A percentile compares a stretch with the other conserved stretches of the same genome.
Evolutionary conservation across 2,113 vertebrate genomes (phyloP).

Genomic region (Esox niger): DNA sequence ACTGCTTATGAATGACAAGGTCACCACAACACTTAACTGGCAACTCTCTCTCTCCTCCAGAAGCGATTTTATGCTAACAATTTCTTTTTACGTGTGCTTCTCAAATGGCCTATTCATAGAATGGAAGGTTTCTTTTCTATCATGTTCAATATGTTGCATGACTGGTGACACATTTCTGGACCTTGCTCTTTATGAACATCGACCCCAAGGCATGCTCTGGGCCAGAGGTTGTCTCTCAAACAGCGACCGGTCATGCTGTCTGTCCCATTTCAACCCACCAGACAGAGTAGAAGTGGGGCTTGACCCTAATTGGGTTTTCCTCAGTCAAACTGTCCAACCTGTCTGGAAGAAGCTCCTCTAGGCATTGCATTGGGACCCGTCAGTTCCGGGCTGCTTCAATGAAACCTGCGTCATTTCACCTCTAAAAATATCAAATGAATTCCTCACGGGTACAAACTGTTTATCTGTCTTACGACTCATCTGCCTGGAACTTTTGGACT

Average conservation of each 20-base stretch:
- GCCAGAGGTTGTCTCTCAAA: slow-evolving; percentile 57
- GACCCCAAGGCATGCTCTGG: slow-evolving; percentile 69
- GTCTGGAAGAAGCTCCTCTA: too few relatives aligned
- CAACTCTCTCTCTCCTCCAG: slow-evolving; percentile 50
- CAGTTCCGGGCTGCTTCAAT: neutral
- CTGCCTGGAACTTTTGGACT: neutral
- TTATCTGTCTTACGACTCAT: neutral
- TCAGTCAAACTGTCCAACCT: neutral
- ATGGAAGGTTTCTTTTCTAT: slow-evolving; percentile 43
- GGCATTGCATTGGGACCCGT: too few relatives aligned
- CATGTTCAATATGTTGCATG: slow-evolving; percentile 72
- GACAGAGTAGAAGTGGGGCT: slow-evolving; percentile 23
- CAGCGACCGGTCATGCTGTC: slow-evolving; percentile 54
- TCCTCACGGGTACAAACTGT: neutral
- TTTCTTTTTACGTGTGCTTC: slow-evolving; percentile 53
- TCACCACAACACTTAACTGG: slow-evolving; percentile 68
- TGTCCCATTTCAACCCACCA: slow-evolving; percentile 56
- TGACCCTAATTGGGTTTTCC: neutral
- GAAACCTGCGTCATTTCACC: neutral
- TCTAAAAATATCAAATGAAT: neutral
- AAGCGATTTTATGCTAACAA: slow-evolving; percentile 23
- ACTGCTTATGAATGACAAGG: slow-evolving; percentile 68
- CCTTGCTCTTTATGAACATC: slow-evolving; percentile 63
- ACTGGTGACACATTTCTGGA: slow-evolving; percentile 56
- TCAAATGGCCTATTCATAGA: slow-evolving; percentile 56